Evolutionary conservation across 1,140 invertebrate species (phyloP), one percentile per base, ranked within the genome.

Genomic region (Diachasma alloeum): DNA sequence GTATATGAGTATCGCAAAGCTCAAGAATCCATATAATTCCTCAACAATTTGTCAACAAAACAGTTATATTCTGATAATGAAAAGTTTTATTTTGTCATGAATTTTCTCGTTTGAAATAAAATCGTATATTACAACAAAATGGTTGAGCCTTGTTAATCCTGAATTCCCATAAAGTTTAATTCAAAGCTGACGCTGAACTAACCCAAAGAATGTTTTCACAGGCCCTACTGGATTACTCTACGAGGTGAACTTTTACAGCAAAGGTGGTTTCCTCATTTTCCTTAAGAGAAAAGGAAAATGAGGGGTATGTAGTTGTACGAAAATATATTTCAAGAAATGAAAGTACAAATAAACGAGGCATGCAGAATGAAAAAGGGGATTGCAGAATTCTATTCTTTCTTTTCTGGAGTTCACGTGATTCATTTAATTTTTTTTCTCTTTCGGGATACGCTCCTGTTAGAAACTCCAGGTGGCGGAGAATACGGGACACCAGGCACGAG

Each of bases 401-500:
- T n/a, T 3, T 76, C 59, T 26, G 6, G n/a, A n/a, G 39, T 5
- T 67, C 22, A 19, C 24, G 24, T 67, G 26, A 59, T 53, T 31
- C 22, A 31, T 66, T 39, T 46, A 68, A 73, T 78, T 74, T 46
- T 22, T 22, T 42, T 72, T 71, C 79, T 74, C 39, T 77, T 77
- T n/a, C 81, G 96, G 95, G 96, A 97, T 86, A 89, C 92, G 75
- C 96, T 96, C 83, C 91, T 93, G 79, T 88, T 97, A 81, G 91
- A 94, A 79, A 96, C 95, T 9, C 96, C 96, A 1, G 95, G 95
- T 37, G 97, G 96, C 0, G 96, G 96, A 9, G 96, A 96, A 9
- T 98, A 94, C 85, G 96, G 96, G 0, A 37, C 67, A 1, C 84
- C 87, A 0, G 82, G 81, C n/a, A n/a, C 9, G 46, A 81, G 67